A percentile compares a stretch with the other conserved stretches of the same genome.
These are phyloP conservation scores for Numenius arquata DNA, from an alignment of 2,113 vertebrate species.

Conservation along the genomic window DNA sequence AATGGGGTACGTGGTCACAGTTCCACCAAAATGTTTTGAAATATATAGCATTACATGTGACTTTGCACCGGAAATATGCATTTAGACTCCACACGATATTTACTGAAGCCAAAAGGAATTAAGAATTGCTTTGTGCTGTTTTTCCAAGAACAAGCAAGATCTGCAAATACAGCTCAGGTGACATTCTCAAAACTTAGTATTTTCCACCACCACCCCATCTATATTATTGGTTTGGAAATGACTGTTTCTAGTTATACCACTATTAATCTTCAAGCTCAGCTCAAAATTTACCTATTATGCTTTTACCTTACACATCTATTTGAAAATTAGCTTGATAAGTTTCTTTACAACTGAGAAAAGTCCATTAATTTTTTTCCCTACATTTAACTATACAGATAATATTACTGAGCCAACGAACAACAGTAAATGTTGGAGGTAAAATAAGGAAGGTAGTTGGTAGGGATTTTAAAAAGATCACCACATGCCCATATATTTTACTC, in stretches of 20 bases:
- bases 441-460: background rate
- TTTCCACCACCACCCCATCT: accelerated
- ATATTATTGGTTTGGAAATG: background rate
- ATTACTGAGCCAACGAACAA: background rate
- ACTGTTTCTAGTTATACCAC: background rate
- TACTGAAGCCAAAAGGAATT: background rate
- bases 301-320: background rate
- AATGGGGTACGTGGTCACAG: background rate
- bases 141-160: background rate
- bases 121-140: background rate
- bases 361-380: background rate
- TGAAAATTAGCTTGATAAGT: background rate
- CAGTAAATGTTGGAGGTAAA: background rate
- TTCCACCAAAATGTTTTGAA: background rate
- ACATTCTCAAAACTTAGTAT: background rate
- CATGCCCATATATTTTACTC: background rate
- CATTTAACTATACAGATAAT: background rate
- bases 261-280: background rate
- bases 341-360: background rate
- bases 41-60: background rate
- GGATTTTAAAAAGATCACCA: background rate
- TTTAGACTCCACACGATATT: background rate
- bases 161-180: background rate
- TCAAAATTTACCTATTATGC: background rate
- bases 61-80: background rate